These are phyloP conservation scores for Chionoecetes opilio DNA, from an alignment of 1,140 invertebrate genomes.

Conservation along the genomic window DNA sequence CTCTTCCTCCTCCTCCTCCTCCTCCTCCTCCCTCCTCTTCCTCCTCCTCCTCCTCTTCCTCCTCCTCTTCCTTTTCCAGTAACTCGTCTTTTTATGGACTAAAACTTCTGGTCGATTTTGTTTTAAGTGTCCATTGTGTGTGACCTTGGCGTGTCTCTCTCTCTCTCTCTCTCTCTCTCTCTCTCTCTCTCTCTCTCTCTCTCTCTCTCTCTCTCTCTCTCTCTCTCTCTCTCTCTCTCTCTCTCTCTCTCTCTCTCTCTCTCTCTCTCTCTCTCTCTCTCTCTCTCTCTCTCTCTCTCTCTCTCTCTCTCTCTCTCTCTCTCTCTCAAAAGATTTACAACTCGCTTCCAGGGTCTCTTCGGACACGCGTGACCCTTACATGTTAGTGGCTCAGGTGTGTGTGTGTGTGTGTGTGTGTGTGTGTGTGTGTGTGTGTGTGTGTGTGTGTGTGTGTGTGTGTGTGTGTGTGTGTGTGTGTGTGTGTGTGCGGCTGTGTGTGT, in stretches of 20 bases:
- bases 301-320: background rate
- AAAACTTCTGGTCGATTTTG: background rate
- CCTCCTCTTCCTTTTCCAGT: background rate
- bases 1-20: no score
- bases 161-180: conserved; percentile 11
- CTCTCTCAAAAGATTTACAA: background rate
- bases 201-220: background rate
- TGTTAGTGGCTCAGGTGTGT: background rate
- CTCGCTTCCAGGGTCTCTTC: background rate
- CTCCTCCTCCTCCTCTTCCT: background rate
- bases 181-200: conserved; percentile 35
- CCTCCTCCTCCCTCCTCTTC: background rate
- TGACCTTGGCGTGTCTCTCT: background rate
- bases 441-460: conserved; percentile 49
- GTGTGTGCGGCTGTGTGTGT: no score
- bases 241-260: background rate
- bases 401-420: background rate
- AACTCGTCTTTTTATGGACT: background rate
- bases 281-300: conserved; percentile 48
- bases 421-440: background rate
- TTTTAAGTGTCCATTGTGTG: background rate
- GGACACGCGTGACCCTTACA: background rate
- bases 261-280: conserved; percentile 49
- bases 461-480: background rate
- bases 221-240: background rate